A percentile compares a stretch with the other conserved stretches of the same genome.
Evolutionary conservation across 2,113 vertebrate genomes (phyloP).

Genomic region (Proteles cristata): DNA sequence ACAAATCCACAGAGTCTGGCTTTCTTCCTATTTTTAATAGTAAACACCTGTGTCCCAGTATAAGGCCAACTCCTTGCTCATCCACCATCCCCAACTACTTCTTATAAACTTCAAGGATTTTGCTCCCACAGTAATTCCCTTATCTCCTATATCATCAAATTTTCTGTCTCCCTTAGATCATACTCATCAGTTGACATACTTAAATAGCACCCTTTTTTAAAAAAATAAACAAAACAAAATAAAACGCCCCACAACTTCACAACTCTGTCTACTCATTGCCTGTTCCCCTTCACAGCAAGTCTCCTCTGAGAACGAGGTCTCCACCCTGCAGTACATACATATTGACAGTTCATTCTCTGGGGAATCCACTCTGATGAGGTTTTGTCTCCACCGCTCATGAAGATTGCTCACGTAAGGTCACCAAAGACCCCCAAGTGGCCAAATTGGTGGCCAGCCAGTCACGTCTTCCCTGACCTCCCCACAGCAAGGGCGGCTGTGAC

Average conservation of each 20-base stretch:
- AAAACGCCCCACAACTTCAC: background rate
- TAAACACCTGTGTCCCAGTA: background rate
- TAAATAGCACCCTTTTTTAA: background rate
- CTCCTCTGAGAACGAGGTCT: background rate
- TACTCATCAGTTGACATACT: background rate
- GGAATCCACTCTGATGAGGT: background rate
- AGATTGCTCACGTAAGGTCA: background rate
- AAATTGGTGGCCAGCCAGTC: background rate
- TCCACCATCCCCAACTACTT: background rate
- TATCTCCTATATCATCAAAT: background rate
- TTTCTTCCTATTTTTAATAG: background rate
- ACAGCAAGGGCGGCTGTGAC: accelerated
- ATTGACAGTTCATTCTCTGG: background rate
- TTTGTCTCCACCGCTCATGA: background rate
- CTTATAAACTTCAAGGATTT: background rate
- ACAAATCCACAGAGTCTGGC: background rate
- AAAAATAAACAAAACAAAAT: background rate
- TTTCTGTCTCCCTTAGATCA: background rate
- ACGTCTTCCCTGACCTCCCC: background rate
- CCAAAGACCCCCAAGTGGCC: background rate
- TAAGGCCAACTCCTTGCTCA: background rate
- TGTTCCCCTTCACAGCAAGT: background rate
- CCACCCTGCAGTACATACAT: background rate
- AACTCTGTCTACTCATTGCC: background rate
- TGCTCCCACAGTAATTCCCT: background rate